Base-by-base conservation (phyloP, 1,140 invertebrate species). In the Drosophila jambulina region DNA sequence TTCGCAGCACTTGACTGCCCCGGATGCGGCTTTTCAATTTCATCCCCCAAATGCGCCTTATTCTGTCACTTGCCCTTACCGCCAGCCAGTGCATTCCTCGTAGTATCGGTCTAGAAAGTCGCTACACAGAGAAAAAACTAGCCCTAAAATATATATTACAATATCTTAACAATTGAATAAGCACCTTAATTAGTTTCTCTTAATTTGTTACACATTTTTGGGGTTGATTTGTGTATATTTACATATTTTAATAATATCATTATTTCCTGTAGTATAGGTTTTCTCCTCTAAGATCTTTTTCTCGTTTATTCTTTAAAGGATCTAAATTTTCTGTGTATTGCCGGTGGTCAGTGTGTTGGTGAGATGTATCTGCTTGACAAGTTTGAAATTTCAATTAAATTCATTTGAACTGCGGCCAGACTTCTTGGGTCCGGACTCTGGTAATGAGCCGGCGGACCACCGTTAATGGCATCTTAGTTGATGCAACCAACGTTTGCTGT, bases 351-450 rank as follows among this genome's bases (percentile, higher is more conserved):
- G 19, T 21, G 34, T 25, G 8, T 27, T 40, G 51, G 46, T 57
- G 27, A 45, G 29, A 42, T 53, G 77, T 51, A 49, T 67, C 78
- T 70, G 63, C 85, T 90, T 90, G 85, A 90, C 85, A 90, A 90
- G 81, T 90, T 90, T 90, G 85, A 90, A 90, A 90, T 90, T 90
- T 90, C 85, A 85, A 90, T 90, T 90, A 90, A 90, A 90, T 85
- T 85, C 85, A 90, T 90, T 88, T 88, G 85, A 88, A 88, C 85
- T 88, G 85, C 81, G 85, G 85, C 81, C 70, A 54, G 74, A 67
- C 69, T 72, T 72, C 69, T 59, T 71, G 79, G 67, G 15, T 62
- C 68, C 48, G 69, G 60, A 60, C 49, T 23, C 72, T 34, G 75
- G 72, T 77, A 77, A 77, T 77, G 75, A 77, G 75, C 36, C 43